These are phyloP conservation scores for Euzophera pinguis DNA, from an alignment of 2,888 invertebrate species.

Conservation along the genomic window DNA sequence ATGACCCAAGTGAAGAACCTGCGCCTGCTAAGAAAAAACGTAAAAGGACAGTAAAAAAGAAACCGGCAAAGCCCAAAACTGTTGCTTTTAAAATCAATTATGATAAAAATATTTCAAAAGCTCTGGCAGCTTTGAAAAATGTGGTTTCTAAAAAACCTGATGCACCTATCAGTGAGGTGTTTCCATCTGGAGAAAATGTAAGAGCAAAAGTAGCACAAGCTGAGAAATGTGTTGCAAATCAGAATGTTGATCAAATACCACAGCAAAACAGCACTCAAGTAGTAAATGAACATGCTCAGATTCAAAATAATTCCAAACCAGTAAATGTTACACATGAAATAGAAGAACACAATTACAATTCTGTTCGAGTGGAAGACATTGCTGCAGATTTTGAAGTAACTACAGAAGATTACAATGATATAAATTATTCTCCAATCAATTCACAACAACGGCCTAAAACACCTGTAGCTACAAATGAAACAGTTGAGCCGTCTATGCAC, in stretches of 20 bases:
- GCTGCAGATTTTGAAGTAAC: constrained; percentile 55
- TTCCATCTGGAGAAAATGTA: constrained; percentile 13
- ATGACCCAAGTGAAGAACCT: constrained; percentile 68
- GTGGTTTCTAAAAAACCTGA: constrained; percentile 32
- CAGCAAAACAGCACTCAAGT: neutral
- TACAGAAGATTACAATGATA: constrained; percentile 36
- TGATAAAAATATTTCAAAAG: constrained; percentile 58
- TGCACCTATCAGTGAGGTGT: constrained; percentile 15
- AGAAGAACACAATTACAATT: constrained; percentile 35
- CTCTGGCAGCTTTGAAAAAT: constrained; percentile 51
- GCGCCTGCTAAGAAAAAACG: constrained; percentile 60
- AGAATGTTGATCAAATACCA: neutral
- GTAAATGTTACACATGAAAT: constrained; percentile 17
- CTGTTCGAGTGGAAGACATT: constrained; percentile 60
- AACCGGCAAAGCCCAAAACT: constrained; percentile 45
- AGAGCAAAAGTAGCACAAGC: neutral
- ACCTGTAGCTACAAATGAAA: constrained; percentile 17
- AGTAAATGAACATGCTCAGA: neutral
- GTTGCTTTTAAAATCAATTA: constrained; percentile 50
- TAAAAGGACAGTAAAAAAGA: constrained; percentile 46
- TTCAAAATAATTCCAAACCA: constrained; percentile 11
- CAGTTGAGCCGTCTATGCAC: constrained; percentile 20
- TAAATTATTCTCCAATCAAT: constrained; percentile 64
- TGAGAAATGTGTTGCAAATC: neutral
- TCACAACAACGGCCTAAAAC: constrained; percentile 38